Base-by-base conservation (phyloP, 2,113 vertebrate genomes). In the Crotalus tigris region DNA sequence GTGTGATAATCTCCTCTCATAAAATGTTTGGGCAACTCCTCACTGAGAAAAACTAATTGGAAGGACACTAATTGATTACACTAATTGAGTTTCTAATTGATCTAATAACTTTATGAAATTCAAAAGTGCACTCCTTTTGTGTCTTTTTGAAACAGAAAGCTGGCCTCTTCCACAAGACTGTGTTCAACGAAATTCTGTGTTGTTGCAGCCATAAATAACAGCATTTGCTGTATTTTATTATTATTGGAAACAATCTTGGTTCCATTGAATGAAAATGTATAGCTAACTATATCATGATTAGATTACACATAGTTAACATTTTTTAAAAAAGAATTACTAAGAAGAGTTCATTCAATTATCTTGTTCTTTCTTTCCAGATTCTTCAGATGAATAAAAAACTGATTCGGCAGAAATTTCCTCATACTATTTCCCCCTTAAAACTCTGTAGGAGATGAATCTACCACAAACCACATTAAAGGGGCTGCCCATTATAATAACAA, bases 331-430 rank as follows among this genome's bases (percentile, higher is more conserved):
- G 29, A 69, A 69, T 33, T 39, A 81, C 69, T 81, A 81, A 39
- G 15, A 81, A 39, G 15, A 81, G 44, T 8, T 54, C 11, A 11
- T 64, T 93, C 49, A 94, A 61, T 92, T 10, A 17, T 92, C 13
- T 92, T 58, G 0, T 1, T 0, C 49, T 95, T 91, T 29, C 59
- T 55, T 93, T 85, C 54, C 92, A 96, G 96, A 93, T 92, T 92
- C 95, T 85, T 0, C 0, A 94, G 12, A 91, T 26, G 9, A 44
- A 19, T 58, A 12, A 61, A 95, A 92, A 39, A 26, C 90, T 59
- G 0, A 0, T 94, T 39, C 19, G 69, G 61, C 0, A 0, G 51
- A 89, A 87, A 91, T 64, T 51, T 81, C 91, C 33, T 94, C 55
- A 0, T 19, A 53, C 69, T 93, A 90, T 91, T 64, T 75, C 88